phyloP scores from a whole-genome alignment of 1,140 invertebrate genomes.

The Zaprionus inermis region DNA sequence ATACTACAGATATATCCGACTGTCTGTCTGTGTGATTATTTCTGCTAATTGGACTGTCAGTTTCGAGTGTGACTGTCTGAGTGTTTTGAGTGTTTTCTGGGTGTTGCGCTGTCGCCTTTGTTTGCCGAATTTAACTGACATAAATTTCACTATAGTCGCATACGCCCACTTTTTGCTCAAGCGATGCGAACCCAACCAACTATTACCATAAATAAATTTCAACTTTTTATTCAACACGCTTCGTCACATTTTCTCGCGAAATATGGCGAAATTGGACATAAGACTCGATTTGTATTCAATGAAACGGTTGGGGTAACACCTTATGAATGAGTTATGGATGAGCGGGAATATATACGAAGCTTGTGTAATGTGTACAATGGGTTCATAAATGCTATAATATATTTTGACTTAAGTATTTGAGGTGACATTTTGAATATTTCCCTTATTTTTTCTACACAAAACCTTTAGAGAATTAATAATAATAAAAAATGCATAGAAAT shows the following conservation, averaged over 20 bases:
- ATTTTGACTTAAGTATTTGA: not conserved
- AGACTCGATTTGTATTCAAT: slow-evolving; percentile 6
- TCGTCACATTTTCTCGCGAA: slow-evolving; percentile 8
- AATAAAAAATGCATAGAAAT: no score
- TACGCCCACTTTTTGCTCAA: slow-evolving; percentile 45
- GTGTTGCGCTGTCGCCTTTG: slow-evolving; percentile 39
- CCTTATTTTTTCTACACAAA: not conserved
- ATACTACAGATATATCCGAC: slow-evolving; percentile 33
- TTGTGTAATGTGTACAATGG: not conserved
- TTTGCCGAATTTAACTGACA: slow-evolving; percentile 66
- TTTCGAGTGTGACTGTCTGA: slow-evolving; percentile 36
- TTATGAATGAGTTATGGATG: slow-evolving; percentile 3
- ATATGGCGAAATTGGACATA: slow-evolving; percentile 1
- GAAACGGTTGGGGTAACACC: not conserved
- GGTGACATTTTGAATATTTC: no score
- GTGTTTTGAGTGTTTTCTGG: slow-evolving; percentile 13
- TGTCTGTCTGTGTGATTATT: slow-evolving; percentile 52
- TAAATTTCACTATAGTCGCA: slow-evolving; percentile 73
- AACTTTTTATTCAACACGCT: slow-evolving; percentile 6
- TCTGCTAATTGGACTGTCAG: slow-evolving; percentile 83
- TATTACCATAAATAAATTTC: slow-evolving; percentile 29
- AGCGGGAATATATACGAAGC: not conserved
- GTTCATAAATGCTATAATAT: not conserved
- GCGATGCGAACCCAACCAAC: slow-evolving; percentile 2
- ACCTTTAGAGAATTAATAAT: not conserved